These are phyloP conservation scores for Eremophila alpestris DNA, from an alignment of 2,797 vertebrate species.

Conservation along the genomic window DNA sequence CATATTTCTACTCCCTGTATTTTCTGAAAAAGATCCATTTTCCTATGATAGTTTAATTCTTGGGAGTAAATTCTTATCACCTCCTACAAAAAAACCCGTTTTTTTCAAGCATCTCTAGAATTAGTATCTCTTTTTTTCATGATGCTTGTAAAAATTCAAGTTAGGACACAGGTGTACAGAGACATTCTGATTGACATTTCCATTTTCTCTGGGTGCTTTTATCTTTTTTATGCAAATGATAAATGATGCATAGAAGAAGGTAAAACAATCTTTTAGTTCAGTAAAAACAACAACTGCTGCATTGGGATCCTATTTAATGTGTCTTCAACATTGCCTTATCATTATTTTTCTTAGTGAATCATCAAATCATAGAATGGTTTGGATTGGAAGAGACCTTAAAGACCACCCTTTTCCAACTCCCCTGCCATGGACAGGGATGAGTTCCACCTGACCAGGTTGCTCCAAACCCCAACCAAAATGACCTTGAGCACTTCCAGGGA, in stretches of 20 bases:
- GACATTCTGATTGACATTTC: not conserved
- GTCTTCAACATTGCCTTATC: not conserved
- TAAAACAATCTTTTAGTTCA: not conserved
- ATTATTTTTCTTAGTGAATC: not conserved
- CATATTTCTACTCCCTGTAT: not conserved
- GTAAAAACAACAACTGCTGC: not conserved
- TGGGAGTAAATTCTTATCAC: not conserved
- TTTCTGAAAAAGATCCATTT: not conserved
- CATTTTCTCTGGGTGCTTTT: not conserved
- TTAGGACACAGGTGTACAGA: not conserved
- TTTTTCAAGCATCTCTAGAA: not conserved
- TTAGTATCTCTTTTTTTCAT: not conserved
- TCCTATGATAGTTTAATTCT: not conserved
- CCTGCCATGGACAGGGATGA: not conserved
- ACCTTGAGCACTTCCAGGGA: not conserved
- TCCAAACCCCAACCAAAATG: rapidly evolving
- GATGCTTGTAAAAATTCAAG: not conserved
- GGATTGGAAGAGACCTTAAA: not conserved
- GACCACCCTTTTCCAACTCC: not conserved
- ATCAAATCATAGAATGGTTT: not conserved
- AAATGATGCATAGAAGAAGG: not conserved
- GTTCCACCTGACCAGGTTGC: not conserved
- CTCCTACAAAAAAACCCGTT: not conserved
- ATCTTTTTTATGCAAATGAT: not conserved
- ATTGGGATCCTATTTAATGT: not conserved